Base-by-base conservation (phyloP, 2,888 invertebrate species). In the Nymphalis c-album region DNA sequence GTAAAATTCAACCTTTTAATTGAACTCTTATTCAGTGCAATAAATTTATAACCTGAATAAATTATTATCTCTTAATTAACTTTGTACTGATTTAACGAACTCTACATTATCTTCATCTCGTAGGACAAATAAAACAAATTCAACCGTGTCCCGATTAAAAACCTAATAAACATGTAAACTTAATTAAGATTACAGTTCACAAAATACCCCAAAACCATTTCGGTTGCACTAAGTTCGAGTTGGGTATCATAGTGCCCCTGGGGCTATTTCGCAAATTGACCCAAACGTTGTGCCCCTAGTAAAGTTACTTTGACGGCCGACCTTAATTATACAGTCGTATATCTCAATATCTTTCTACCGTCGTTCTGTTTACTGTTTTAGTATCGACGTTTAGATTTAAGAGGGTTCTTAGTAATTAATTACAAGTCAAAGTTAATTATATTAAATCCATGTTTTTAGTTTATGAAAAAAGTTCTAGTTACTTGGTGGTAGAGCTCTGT, bases 221-320 rank as follows among this genome's bases (percentile, higher is more conserved):
- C 61, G 61, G 59, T 40, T 71, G 71, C 69, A 69, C 20, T 61
- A 53, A 69, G 65, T 63, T 55, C 64, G 45, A 62, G 67, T 55
- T 67, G 64, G 63, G 53, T 67, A 61, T 62, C 53, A 71, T 57
- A 63, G 69, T 65, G 60, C 71, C 71, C 71, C 48, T 22, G 71
- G 22, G 73, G 69, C 71, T 50, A 62, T 66, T 68, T 69, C 64
- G 60, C 63, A 73, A 73, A 73, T 71, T 73, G 71, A 64, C 71
- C 67, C 67, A 64, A 69, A 60, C 62, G 62, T 55, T 63, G 58
- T 51, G 62, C 64, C 63, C 60, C 26, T 57, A 60, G 51, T 35
- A 61, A 69, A 65, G 61, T 61, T 68, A 58, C 67, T 59, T 58
- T 65, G 69, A 63, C 45, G 55, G 55, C 62, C 50, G 57, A 63